A percentile compares a stretch with the other conserved stretches of the same genome.
These are phyloP conservation scores for Macrobrachium rosenbergii DNA, from an alignment of 1,140 invertebrate species.

Conservation along the genomic window DNA sequence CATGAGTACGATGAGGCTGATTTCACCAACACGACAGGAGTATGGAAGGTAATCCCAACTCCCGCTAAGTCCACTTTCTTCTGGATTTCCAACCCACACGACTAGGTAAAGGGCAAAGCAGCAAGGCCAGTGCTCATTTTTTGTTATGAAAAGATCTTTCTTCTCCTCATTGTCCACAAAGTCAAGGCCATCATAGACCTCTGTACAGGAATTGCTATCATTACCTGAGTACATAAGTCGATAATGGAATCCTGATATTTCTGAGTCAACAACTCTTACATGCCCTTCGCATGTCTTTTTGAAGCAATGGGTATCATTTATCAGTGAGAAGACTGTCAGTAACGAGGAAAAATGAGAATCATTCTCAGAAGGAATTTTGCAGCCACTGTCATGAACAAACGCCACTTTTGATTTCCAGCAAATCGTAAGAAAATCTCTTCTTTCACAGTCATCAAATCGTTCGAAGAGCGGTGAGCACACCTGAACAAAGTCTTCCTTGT, in stretches of 20 bases:
- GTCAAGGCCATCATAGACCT: not conserved
- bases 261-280: not conserved
- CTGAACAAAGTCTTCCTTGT: not conserved
- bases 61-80: slow-evolving; percentile 17
- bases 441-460: slow-evolving; percentile 24
- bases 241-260: not conserved
- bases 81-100: slow-evolving; percentile 7
- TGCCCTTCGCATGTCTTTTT: slow-evolving; percentile 13
- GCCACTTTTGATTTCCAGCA: not conserved
- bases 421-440: slow-evolving; percentile 3
- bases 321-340: not conserved
- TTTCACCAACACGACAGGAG: slow-evolving; percentile 28
- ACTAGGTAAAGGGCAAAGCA: not conserved
- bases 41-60: slow-evolving; percentile 36
- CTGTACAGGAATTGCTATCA: not conserved
- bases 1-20: slow-evolving; percentile 34
- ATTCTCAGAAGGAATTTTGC: not conserved
- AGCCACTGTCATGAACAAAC: not conserved
- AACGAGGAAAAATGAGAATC: not conserved
- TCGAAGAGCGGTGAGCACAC: slow-evolving; percentile 27
- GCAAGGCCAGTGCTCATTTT: slow-evolving; percentile 40
- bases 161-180: not conserved
- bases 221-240: not conserved
- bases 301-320: slow-evolving; percentile 11
- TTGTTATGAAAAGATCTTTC: not conserved